These are phyloP conservation scores for Drosophila malerkotliana DNA, from an alignment of 1,140 invertebrate species.

Conservation along the genomic window DNA sequence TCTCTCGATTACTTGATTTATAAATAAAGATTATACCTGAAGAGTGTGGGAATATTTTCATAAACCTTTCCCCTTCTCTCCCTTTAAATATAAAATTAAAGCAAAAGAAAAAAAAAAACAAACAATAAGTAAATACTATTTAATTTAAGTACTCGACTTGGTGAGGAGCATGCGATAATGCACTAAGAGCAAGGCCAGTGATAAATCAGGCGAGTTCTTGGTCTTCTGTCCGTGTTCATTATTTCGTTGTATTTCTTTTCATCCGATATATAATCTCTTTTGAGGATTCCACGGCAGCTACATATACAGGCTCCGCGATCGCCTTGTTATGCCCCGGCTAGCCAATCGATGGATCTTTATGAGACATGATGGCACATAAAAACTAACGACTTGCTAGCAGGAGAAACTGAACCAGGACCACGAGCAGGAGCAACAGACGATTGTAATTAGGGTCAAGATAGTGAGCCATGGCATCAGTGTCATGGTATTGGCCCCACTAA, in stretches of 20 bases:
- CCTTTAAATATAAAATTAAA: not conserved
- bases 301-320: not conserved
- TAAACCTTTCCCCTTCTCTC: not conserved
- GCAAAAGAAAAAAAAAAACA: slow-evolving; percentile 13
- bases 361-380: slow-evolving; percentile 48
- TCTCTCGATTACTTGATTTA: no score
- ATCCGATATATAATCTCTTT: not conserved
- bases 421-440: not conserved
- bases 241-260: no score
- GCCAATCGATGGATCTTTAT: slow-evolving; percentile 68
- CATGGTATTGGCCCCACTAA: not conserved
- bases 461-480: no score
- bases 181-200: slow-evolving; percentile 24
- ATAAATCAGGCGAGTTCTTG: not conserved
- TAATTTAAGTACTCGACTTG: slow-evolving; percentile 34
- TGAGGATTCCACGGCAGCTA: not conserved
- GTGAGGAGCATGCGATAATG: slow-evolving; percentile 1
- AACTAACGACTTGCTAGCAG: slow-evolving; percentile 56
- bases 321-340: not conserved
- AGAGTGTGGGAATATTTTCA: not conserved
- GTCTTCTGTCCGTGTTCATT: no score
- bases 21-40: not conserved
- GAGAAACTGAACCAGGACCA: slow-evolving; percentile 12
- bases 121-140: slow-evolving; percentile 33
- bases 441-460: no score